These are phyloP conservation scores for Cosmorhoe ocellata DNA, from an alignment of 2,888 invertebrate species.

Conservation along the genomic window DNA sequence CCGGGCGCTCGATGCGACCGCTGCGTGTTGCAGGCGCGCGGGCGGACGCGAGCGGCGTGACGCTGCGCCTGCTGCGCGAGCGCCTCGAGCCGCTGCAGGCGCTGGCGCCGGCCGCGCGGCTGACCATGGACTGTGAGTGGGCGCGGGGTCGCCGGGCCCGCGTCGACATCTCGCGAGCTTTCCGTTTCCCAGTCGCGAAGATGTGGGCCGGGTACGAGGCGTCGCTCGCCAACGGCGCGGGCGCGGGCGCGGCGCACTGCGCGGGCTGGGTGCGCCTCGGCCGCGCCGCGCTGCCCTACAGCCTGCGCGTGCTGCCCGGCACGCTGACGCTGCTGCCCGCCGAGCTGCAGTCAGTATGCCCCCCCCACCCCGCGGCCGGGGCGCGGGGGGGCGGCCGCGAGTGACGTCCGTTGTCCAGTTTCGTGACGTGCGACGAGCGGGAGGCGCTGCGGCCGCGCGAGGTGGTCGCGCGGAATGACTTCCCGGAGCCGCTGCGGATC, in stretches of 20 bases:
- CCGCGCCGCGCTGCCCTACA: constrained; percentile 60
- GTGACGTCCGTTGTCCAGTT: constrained; percentile 57
- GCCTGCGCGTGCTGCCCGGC: constrained; percentile 62
- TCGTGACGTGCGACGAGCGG: constrained; percentile 48
- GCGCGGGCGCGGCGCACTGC: constrained; percentile 52
- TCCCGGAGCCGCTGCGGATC: constrained; percentile 50
- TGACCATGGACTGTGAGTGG: constrained; percentile 89
- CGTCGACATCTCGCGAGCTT: no score
- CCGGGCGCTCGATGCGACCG: no score
- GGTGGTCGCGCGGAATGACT: constrained; percentile 58
- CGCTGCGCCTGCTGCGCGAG: constrained; percentile 45
- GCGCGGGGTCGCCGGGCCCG: no score
- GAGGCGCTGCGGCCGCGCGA: constrained; percentile 41
- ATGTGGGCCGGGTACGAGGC: constrained; percentile 50
- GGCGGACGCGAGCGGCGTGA: constrained; percentile 43
- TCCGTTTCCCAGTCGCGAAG: constrained; percentile 55
- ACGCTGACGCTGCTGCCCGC: constrained; percentile 45
- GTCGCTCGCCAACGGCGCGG: constrained; percentile 9
- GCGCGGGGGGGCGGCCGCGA: constrained; percentile 38
- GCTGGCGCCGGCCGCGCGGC: constrained; percentile 59
- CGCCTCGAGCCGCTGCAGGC: constrained; percentile 49
- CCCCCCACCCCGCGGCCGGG: constrained; percentile 41
- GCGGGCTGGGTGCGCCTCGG: constrained; percentile 67
- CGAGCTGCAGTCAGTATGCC: constrained; percentile 45
- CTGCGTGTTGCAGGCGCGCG: not conserved